A percentile compares a stretch with the other conserved stretches of the same genome.
These are phyloP conservation scores for Phataginus tetradactyla DNA, from an alignment of 2,797 vertebrate genomes.

Conservation along the genomic window DNA sequence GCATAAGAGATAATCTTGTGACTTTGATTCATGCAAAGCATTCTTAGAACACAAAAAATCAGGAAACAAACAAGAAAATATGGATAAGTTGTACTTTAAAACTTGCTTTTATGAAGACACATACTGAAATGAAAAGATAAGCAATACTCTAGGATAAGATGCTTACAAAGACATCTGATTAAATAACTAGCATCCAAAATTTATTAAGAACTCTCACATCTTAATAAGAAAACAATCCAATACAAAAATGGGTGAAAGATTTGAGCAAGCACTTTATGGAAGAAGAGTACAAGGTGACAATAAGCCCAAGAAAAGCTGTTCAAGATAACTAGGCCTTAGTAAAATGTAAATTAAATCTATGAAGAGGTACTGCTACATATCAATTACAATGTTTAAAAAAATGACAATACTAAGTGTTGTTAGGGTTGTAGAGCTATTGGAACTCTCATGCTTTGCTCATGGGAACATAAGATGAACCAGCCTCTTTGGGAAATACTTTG, in stretches of 20 bases:
- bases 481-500: background rate
- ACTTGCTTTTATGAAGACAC: background rate
- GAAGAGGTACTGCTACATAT: background rate
- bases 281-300: background rate
- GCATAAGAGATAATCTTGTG: background rate
- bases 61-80: background rate
- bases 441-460: background rate
- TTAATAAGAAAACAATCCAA: background rate
- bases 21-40: background rate
- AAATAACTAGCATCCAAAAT: background rate
- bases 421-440: background rate
- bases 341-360: background rate
- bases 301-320: background rate
- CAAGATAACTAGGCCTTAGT: background rate
- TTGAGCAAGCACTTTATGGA: background rate
- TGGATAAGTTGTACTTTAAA: background rate
- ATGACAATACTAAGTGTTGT: background rate
- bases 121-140: background rate
- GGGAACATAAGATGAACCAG: background rate
- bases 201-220: background rate
- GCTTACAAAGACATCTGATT: background rate
- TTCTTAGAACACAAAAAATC: background rate
- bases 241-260: background rate
- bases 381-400: background rate
- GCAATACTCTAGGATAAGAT: background rate